Percentiles rank a stretch among this genome's conserved stretches.
phyloP scores from a whole-genome alignment of 37 sponge, comb jelly and placozoan genomes.

The Halichondria panicea region DNA sequence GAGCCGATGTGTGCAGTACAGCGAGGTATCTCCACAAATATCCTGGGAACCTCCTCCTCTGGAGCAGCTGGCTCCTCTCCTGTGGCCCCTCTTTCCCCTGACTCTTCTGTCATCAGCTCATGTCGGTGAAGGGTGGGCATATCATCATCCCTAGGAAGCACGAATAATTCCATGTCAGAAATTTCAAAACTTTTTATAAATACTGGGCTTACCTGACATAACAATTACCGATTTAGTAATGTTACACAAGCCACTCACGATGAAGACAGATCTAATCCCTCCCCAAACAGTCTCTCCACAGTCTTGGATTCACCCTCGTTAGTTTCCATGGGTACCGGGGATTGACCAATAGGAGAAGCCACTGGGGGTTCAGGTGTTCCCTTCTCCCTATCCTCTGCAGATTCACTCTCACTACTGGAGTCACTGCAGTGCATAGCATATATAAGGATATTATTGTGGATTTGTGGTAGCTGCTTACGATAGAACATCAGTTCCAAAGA shows the following conservation, averaged over 20 bases:
- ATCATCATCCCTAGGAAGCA: neutral
- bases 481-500: too few relatives aligned
- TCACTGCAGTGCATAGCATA: too few relatives aligned
- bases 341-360: conserved; percentile 6
- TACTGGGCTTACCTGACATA: too few relatives aligned
- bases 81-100: conserved; percentile 20
- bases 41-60: conserved; percentile 69
- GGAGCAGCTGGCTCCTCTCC: conserved; percentile 14
- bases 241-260: conserved; percentile 31
- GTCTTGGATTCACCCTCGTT: conserved; percentile 7
- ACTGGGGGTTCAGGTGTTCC: conserved; percentile 8
- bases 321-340: neutral
- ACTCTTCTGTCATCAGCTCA: neutral
- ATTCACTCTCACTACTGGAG: too few relatives aligned
- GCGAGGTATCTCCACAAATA: conserved; percentile 86
- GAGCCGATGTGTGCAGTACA: conserved; percentile 65
- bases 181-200: too few relatives aligned
- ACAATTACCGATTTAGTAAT: neutral
- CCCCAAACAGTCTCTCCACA: conserved; percentile 65
- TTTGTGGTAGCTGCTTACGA: too few relatives aligned
- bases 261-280: conserved; percentile 61
- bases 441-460: too few relatives aligned
- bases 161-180: too few relatives aligned
- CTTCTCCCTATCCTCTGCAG: neutral
- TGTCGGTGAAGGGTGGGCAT: neutral